Evolutionary conservation across 2,113 vertebrate species (phyloP), one percentile per base, ranked within the genome.

Genomic region (Aplodontia rufa): DNA sequence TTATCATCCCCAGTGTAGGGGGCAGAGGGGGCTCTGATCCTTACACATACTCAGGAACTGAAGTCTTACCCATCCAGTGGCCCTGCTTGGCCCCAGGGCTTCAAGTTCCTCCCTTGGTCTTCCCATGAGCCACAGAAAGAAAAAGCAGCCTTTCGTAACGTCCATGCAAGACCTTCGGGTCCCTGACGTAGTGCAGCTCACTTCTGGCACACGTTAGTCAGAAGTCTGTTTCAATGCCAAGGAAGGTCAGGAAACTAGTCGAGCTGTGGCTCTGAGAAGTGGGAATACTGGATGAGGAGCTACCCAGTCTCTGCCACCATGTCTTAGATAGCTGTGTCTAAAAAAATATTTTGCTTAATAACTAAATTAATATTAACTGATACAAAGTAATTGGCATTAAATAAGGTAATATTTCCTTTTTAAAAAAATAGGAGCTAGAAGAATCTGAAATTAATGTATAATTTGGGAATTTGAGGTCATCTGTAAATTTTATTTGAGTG

Each of bases 361-460:
- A 82, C 32, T 78, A 85, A 95, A n/a, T n/a, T n/a, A 22, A 89
- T 49, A 88, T 42, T 42, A 75, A 78, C 64, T 20, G 91, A 91
- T 49, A 62, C 64, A 72, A 88, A 69, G 47, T 26, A 53, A n/a
- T 45, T 6, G 86, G 12, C 19, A 53, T 72, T 78, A 49, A 80
- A 35, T 37, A 66, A 60, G 94, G 6, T 12, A 74, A 47, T 42
- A 92, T 81, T 60, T 49, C 60, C 47, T 76, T 74, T 95, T 75
- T 35, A 3, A 35, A 72, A 51, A 79, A 71, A 72, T 12, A 87
- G 22, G 8, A 76, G 71, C 37, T 72, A 80, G 9, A 89, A 85
- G 20, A 87, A 75, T 74, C 32, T 42, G 19, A 95, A 94, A 95
- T 62, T 71, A 92, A 49, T n/a, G 40, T 68, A 87, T 81, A 78